phyloP scores from a whole-genome alignment of 2,797 vertebrate species.

The Sebastiscus tertius region DNA sequence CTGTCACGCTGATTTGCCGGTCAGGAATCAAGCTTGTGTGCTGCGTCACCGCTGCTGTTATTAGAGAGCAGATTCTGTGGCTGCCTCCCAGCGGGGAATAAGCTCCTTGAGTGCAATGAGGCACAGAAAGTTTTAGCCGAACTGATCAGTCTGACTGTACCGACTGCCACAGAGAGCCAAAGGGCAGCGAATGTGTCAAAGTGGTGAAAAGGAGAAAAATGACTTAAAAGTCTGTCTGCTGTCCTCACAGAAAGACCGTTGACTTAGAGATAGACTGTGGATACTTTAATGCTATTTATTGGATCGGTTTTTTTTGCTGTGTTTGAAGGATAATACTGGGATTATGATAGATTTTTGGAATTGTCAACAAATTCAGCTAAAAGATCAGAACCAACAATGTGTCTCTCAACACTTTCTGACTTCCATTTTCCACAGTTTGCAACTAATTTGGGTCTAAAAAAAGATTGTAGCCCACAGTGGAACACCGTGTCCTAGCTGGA shows the following conservation, averaged over 20 bases:
- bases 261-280: not conserved
- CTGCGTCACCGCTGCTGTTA: slow-evolving; percentile 63
- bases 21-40: slow-evolving; percentile 58
- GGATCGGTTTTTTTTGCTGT: not conserved
- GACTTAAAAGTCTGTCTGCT: slow-evolving; percentile 1
- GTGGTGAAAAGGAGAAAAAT: slow-evolving; percentile 32
- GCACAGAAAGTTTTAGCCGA: slow-evolving; percentile 49
- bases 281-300: not conserved
- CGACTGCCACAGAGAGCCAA: slow-evolving; percentile 25
- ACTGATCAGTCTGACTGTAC: slow-evolving; percentile 55
- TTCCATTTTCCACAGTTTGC: not conserved
- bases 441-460: not conserved
- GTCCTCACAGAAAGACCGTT: not conserved
- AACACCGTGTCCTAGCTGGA: too few relatives aligned
- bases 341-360: not conserved
- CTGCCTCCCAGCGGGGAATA: slow-evolving; percentile 50
- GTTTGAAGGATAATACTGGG: not conserved
- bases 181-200: slow-evolving; percentile 26
- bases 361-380: not conserved
- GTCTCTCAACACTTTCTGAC: not conserved
- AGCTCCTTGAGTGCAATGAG: slow-evolving; percentile 60
- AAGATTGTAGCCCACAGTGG: not conserved
- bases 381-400: not conserved
- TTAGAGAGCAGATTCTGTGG: slow-evolving; percentile 58
- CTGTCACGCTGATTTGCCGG: slow-evolving; percentile 78